Evolutionary conservation across 2,113 vertebrate species (phyloP).

Genomic region (Stegostoma tigrinum): DNA sequence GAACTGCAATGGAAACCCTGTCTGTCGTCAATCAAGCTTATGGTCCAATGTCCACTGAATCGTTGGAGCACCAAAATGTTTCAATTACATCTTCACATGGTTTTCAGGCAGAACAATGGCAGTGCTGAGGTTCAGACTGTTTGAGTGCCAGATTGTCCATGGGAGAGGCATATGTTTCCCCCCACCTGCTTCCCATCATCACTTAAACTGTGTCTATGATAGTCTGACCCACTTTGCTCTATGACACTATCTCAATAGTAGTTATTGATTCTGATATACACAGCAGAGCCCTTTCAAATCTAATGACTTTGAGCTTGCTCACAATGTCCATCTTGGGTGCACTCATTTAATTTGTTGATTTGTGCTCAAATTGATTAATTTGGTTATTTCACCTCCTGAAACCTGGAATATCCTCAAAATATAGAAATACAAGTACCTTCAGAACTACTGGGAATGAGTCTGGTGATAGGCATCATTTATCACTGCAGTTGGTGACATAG

Average conservation of each 20-base stretch:
- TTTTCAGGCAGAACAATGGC: neutral
- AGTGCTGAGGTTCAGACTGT: neutral
- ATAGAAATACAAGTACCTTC: neutral
- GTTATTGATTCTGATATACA: neutral
- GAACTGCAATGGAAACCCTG: neutral
- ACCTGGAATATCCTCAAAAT: neutral
- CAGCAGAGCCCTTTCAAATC: neutral
- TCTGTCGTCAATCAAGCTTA: neutral
- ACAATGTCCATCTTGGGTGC: neutral
- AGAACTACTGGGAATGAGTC: neutral
- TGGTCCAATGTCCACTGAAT: neutral
- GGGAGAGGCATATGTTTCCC: neutral
- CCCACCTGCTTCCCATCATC: too few species aligned
- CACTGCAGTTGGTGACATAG: neutral
- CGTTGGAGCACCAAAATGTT: neutral
- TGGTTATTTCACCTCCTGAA: neutral
- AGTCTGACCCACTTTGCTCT: neutral
- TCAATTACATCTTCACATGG: neutral
- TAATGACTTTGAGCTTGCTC: neutral
- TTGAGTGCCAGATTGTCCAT: neutral
- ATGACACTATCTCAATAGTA: neutral
- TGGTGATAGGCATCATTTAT: neutral
- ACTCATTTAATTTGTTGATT: neutral
- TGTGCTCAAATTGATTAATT: neutral
- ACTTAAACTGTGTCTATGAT: too few species aligned